Conservation (phyloP, 2,797 vertebrate species). For the Taenioides sp. region DNA sequence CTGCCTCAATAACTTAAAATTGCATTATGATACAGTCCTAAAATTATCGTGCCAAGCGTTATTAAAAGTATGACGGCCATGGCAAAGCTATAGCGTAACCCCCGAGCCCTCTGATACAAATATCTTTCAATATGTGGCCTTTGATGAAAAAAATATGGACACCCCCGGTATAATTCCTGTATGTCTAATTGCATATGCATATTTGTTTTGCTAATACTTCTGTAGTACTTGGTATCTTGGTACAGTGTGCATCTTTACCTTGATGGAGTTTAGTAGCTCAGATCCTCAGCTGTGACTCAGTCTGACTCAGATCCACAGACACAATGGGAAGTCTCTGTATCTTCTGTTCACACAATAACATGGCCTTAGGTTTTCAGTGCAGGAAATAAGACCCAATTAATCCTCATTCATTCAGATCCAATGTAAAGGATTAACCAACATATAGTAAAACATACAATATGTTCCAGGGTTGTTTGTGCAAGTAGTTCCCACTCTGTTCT, state of each 20-base stretch:
- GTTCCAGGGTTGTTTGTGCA: too few species aligned
- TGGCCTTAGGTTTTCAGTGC: slow-evolving; percentile 43
- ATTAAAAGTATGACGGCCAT: too few species aligned
- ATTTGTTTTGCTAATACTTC: too few species aligned
- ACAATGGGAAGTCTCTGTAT: slow-evolving; percentile 31
- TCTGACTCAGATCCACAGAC: slow-evolving; percentile 49
- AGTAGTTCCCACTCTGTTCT: not conserved
- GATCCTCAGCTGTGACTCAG: slow-evolving; percentile 38
- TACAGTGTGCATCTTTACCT: slow-evolving; percentile 15
- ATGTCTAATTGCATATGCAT: too few species aligned
- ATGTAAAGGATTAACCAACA: slow-evolving; percentile 30
- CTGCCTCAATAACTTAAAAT: too few species aligned
- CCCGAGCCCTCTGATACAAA: too few species aligned
- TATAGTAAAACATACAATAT: not conserved
- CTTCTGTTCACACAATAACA: slow-evolving; percentile 23
- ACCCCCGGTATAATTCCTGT: too few species aligned
- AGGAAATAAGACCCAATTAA: slow-evolving; percentile 24
- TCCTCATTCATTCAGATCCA: slow-evolving; percentile 28
- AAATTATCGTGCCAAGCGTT: too few species aligned
- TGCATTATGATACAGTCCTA: too few species aligned
- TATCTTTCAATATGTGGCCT: too few species aligned
- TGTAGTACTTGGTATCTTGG: slow-evolving; percentile 1
- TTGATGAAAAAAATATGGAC: too few species aligned
- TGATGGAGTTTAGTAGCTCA: slow-evolving; percentile 36
- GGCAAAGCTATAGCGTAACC: too few species aligned